Evolutionary conservation across 2,888 invertebrate genomes (phyloP).

Genomic region (Abscondita cerata): DNA sequence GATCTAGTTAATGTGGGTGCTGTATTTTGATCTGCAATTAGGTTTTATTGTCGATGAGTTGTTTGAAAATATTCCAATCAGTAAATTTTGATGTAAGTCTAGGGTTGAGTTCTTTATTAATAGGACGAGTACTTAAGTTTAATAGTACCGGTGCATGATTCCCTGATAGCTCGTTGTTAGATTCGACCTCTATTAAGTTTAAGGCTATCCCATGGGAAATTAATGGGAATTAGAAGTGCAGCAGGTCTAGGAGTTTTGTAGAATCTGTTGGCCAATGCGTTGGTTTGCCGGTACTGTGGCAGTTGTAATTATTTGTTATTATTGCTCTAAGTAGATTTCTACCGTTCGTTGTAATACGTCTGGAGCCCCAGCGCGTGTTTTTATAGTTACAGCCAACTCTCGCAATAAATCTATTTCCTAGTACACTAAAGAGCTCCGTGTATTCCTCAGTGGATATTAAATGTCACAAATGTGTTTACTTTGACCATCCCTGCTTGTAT

Average conservation of each 20-base stretch:
- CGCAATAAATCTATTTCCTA: neutral
- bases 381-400: neutral
- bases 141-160: neutral
- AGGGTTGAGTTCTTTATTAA: neutral
- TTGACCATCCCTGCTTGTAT: neutral
- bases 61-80: neutral
- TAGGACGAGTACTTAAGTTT: neutral
- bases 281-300: neutral
- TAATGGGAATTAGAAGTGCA: neutral
- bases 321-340: neutral
- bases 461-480: conserved; percentile 6
- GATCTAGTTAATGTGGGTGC: neutral
- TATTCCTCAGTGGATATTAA: neutral
- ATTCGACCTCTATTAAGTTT: neutral
- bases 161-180: neutral
- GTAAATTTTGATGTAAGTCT: too few species aligned
- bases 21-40: too few species aligned
- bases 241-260: neutral
- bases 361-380: neutral
- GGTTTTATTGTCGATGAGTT: too few species aligned
- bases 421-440: neutral
- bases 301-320: neutral
- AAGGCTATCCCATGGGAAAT: neutral
- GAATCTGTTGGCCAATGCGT: neutral
- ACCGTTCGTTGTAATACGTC: neutral